Percentiles rank a stretch among this genome's conserved stretches.
Evolutionary conservation across 2,888 invertebrate species (phyloP).

Genomic region (Emmelina monodactyla): DNA sequence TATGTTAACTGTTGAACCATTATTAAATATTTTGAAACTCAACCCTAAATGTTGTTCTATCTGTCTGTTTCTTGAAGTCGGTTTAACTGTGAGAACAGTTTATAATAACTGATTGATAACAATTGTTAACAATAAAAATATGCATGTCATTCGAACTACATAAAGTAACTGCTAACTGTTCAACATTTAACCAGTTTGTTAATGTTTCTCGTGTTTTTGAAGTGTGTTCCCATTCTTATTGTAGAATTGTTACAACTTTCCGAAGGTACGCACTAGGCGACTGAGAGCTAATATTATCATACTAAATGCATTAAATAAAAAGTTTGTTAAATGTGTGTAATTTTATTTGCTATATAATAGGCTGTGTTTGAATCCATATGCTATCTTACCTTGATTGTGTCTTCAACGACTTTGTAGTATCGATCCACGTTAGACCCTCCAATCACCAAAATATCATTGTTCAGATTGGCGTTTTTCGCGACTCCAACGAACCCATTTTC

Average conservation of each 20-base stretch:
- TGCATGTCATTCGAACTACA: too few species aligned
- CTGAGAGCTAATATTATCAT: constrained; percentile 66
- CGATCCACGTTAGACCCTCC: constrained; percentile 83
- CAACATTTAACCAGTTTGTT: too few species aligned
- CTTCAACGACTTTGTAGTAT: constrained; percentile 69
- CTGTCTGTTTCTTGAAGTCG: too few species aligned
- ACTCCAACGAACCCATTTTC: constrained; percentile 20
- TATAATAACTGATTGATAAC: too few species aligned
- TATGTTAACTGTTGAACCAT: constrained; percentile 44
- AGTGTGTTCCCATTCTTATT: background rate
- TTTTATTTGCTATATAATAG: constrained; percentile 26
- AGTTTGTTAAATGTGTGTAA: constrained; percentile 52
- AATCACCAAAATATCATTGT: constrained; percentile 69
- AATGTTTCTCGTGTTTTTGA: too few species aligned
- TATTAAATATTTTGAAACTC: too few species aligned
- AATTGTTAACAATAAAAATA: too few species aligned
- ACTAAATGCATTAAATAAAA: constrained; percentile 64
- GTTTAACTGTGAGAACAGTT: too few species aligned
- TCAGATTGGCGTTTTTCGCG: constrained; percentile 12
- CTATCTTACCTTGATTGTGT: constrained; percentile 70
- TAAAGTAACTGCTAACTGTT: too few species aligned
- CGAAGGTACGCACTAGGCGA: constrained; percentile 67
- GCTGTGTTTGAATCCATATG: background rate
- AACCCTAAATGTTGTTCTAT: too few species aligned
- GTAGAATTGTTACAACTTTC: constrained; percentile 63